Evolutionary conservation across 2,888 invertebrate genomes (phyloP).

Genomic region (Orthonychiurus folsomi): DNA sequence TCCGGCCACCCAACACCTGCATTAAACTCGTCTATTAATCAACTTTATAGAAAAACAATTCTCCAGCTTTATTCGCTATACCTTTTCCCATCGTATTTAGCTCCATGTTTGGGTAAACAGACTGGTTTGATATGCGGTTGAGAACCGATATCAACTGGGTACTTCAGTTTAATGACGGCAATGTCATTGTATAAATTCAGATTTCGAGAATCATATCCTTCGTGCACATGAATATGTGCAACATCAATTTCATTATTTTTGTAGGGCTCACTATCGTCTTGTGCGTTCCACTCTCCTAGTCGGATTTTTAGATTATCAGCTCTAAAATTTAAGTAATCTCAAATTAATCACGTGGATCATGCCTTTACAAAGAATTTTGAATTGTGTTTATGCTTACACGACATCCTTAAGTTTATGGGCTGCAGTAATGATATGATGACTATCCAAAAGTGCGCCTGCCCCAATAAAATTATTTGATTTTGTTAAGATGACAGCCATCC

Average conservation of each 20-base stretch:
- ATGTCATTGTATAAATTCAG: conserved; percentile 62
- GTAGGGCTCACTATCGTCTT: conserved; percentile 55
- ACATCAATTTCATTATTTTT: conserved; percentile 57
- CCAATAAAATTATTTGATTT: conserved; percentile 58
- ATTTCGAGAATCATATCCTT: conserved; percentile 60
- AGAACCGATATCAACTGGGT: conserved; percentile 44
- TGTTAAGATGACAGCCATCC: conserved; percentile 57
- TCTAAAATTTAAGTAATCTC: conserved; percentile 20
- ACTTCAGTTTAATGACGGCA: conserved; percentile 62
- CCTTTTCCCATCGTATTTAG: conserved; percentile 23
- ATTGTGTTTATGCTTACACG: conserved; percentile 47
- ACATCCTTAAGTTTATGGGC: conserved; percentile 59
- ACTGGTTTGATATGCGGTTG: conserved; percentile 48
- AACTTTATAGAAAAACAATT: conserved; percentile 2
- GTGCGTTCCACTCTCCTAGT: conserved; percentile 67
- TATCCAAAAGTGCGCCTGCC: conserved; percentile 61
- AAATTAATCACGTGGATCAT: neutral
- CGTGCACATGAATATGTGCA: conserved; percentile 53
- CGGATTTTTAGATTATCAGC: conserved; percentile 52
- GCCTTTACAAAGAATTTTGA: neutral
- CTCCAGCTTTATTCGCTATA: conserved; percentile 10
- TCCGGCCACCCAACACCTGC: conserved; percentile 53
- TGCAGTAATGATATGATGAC: conserved; percentile 61
- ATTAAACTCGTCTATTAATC: no score
- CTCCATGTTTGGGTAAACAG: conserved; percentile 46